Percentiles rank a stretch among this genome's conserved stretches.
These are phyloP conservation scores for Dysmachus trigonus DNA, from an alignment of 2,888 invertebrate species.

Conservation along the genomic window DNA sequence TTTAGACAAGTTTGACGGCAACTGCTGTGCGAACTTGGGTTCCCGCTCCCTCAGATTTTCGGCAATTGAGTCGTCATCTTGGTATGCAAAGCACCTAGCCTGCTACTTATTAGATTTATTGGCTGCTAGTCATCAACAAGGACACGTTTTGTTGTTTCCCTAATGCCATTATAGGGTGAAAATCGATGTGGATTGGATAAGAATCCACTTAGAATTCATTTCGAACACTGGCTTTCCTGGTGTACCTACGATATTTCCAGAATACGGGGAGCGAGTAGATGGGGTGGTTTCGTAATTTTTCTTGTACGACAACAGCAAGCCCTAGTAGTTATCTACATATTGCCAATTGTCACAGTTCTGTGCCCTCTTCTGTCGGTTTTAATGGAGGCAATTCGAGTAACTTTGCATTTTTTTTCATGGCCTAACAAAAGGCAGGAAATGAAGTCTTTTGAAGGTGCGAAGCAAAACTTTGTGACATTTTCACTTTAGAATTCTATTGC, in stretches of 20 bases:
- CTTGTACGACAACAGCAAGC: background rate
- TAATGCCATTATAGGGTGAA: conserved; percentile 20
- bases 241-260: background rate
- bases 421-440: background rate
- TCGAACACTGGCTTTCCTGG: background rate
- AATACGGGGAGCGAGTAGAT: background rate
- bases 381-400: background rate
- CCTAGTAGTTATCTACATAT: background rate
- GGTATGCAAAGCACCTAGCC: conserved; percentile 22
- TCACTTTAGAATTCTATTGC: background rate
- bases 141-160: conserved; percentile 23
- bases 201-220: conserved; percentile 31
- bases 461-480: background rate
- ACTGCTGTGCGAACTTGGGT: background rate
- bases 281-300: background rate
- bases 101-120: conserved; percentile 35
- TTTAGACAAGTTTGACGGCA: background rate
- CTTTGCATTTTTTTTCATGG: background rate
- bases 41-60: background rate
- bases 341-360: background rate
- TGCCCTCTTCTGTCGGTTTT: background rate
- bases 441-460: background rate
- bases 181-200: conserved; percentile 27
- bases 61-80: conserved; percentile 29
- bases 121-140: conserved; percentile 31